These are phyloP conservation scores for Megalonaias nervosa DNA, from an alignment of 1,140 invertebrate species.

Conservation along the genomic window DNA sequence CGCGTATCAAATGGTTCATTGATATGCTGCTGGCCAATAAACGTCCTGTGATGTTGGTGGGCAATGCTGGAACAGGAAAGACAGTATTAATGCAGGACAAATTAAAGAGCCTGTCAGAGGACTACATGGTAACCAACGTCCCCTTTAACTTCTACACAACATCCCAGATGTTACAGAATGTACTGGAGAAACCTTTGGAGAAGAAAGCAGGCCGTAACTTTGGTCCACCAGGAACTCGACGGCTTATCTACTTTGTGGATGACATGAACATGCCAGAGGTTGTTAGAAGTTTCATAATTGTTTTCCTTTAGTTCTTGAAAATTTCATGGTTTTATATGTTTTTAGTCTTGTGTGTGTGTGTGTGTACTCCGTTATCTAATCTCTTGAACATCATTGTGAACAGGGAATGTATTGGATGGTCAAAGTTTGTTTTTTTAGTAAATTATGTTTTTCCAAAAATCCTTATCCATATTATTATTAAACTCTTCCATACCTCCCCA, in stretches of 20 bases:
- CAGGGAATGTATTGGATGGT: too few relatives aligned
- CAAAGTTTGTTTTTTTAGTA: too few relatives aligned
- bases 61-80: conserved; percentile 80
- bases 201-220: conserved; percentile 98
- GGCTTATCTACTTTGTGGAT: conserved; percentile 96
- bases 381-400: too few relatives aligned
- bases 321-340: too few relatives aligned
- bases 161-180: conserved; percentile 96
- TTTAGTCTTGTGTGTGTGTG: too few relatives aligned
- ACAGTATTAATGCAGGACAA: conserved; percentile 84
- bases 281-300: too few relatives aligned
- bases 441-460: too few relatives aligned
- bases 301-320: too few relatives aligned
- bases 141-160: conserved; percentile 98
- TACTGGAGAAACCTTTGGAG: conserved; percentile 95
- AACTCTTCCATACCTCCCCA: too few relatives aligned
- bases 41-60: conserved; percentile 95
- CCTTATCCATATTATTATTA: too few relatives aligned
- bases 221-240: conserved; percentile 94
- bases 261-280: conserved; percentile 99
- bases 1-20: conserved; percentile 89
- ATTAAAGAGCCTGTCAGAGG: conserved; percentile 84
- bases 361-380: too few relatives aligned
- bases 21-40: conserved; percentile 90
- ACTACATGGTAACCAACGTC: conserved; percentile 90